These are phyloP conservation scores for Meteorus sp. DNA, from an alignment of 1,140 invertebrate genomes.

Conservation along the genomic window DNA sequence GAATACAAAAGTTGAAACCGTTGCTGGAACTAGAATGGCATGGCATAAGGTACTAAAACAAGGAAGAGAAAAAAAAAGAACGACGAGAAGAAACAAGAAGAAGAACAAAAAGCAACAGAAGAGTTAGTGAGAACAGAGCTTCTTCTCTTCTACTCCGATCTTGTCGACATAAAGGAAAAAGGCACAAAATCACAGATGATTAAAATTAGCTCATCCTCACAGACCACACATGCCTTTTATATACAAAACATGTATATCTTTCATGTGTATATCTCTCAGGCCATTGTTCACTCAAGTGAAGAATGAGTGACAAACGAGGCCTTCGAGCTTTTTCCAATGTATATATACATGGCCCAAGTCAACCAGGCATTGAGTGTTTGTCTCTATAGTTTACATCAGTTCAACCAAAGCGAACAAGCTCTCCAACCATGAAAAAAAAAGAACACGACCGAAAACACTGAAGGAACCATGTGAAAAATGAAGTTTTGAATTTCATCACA, in stretches of 20 bases:
- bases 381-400: no score
- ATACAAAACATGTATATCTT: no score
- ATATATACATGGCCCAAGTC: no score
- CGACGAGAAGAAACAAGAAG: no score
- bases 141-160: no score
- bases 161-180: not conserved
- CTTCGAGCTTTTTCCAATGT: not conserved
- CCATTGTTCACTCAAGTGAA: constrained; percentile 13
- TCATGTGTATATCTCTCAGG: not conserved
- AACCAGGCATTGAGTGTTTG: not conserved
- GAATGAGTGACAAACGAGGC: constrained; percentile 12
- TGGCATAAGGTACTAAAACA: no score
- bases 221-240: no score
- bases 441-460: not conserved
- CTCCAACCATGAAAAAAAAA: not conserved
- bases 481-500: not conserved
- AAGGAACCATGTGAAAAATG: not conserved
- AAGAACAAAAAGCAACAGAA: no score
- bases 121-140: no score
- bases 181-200: not conserved
- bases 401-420: not conserved
- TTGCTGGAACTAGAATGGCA: no score
- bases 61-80: no score
- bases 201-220: constrained; percentile 9
- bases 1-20: no score